Evolutionary conservation across 2,797 vertebrate species (phyloP).

Genomic region (Leptatherina wallacei): DNA sequence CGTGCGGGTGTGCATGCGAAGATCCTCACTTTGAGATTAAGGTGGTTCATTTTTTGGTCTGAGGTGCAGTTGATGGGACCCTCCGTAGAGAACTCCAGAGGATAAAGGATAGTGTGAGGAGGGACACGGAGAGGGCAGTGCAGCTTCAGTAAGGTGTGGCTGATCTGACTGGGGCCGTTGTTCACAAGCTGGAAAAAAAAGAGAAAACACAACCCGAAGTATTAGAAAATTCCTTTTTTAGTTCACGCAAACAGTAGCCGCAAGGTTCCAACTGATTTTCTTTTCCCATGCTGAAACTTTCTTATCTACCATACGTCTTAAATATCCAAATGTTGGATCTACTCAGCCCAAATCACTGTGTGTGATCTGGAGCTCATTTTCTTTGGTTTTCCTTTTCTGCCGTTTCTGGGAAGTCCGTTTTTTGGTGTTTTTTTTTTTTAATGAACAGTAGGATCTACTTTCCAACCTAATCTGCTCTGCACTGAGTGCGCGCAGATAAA

Average conservation of each 20-base stretch:
- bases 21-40: slow-evolving; percentile 82
- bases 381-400: slow-evolving; percentile 35
- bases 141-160: slow-evolving; percentile 86
- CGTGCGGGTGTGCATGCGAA: not conserved
- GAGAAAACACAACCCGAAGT: slow-evolving; percentile 12
- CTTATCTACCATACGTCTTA: slow-evolving; percentile 27
- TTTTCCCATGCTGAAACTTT: slow-evolving; percentile 14
- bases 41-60: slow-evolving; percentile 81
- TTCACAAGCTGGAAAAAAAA: slow-evolving; percentile 86
- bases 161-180: slow-evolving; percentile 91
- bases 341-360: slow-evolving; percentile 25
- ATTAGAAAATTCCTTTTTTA: not conserved
- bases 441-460: slow-evolving; percentile 41
- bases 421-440: slow-evolving; percentile 13
- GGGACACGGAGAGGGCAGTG: slow-evolving; percentile 86
- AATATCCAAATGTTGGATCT: slow-evolving; percentile 23
- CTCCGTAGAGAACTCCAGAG: slow-evolving; percentile 83
- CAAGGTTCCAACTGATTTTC: not conserved
- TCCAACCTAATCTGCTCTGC: slow-evolving; percentile 34
- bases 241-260: not conserved
- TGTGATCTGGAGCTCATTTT: slow-evolving; percentile 34
- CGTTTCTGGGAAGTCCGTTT: slow-evolving; percentile 15
- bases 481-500: slow-evolving; percentile 43
- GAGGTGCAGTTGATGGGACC: slow-evolving; percentile 88
- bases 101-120: slow-evolving; percentile 85